Percentiles rank a stretch among this genome's conserved stretches.
Conservation (phyloP, 1,140 invertebrate genomes). For the Contarinia nasturtii region DNA sequence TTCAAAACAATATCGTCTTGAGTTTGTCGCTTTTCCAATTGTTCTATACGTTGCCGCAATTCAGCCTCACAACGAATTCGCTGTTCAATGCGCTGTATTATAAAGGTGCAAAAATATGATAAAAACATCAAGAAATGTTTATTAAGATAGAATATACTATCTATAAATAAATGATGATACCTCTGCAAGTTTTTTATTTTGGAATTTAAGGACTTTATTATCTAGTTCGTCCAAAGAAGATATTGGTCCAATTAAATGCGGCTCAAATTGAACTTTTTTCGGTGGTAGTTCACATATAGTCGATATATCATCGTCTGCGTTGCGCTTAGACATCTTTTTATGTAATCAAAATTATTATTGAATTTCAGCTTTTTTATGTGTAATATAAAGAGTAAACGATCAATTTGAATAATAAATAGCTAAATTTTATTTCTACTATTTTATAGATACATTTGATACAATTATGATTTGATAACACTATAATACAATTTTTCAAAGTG, state of each 20-base stretch:
- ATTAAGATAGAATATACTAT: not conserved
- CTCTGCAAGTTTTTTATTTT: slow-evolving; percentile 92
- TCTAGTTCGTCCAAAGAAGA: slow-evolving; percentile 93
- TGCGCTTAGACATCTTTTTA: slow-evolving; percentile 54
- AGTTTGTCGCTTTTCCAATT: slow-evolving; percentile 89
- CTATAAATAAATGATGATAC: no score
- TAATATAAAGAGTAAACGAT: no score
- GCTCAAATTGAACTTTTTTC: slow-evolving; percentile 87
- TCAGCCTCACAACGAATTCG: slow-evolving; percentile 77
- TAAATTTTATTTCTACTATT: no score
- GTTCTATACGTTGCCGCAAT: slow-evolving; percentile 80
- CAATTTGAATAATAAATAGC: no score
- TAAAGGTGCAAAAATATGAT: slow-evolving; percentile 2
- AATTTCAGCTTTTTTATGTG: no score
- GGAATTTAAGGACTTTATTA: slow-evolving; percentile 89
- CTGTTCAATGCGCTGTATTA: slow-evolving; percentile 62
- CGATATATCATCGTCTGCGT: slow-evolving; percentile 36
- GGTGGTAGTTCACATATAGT: slow-evolving; percentile 33
- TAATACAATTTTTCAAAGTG: no score
- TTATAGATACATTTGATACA: no score
- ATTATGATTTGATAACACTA: no score
- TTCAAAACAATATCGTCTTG: slow-evolving; percentile 95
- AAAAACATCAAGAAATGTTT: slow-evolving; percentile 1
- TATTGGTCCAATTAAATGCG: slow-evolving; percentile 76
- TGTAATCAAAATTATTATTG: no score